Base-by-base conservation (phyloP, 2,797 vertebrate species). In the Bradypus variegatus region DNA sequence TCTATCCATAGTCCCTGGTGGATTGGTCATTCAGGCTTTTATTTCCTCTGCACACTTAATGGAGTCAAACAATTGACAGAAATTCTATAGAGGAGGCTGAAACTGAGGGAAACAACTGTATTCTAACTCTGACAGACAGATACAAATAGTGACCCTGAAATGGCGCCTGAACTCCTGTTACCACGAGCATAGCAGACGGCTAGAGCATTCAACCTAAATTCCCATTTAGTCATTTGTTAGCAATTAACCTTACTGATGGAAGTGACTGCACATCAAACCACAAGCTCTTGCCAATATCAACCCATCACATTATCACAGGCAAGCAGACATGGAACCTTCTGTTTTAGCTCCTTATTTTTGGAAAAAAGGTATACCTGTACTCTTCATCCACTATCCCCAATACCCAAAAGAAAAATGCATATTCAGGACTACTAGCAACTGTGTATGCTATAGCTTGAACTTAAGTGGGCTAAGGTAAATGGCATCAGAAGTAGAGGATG, bases 181-280 rank as follows among this genome's bases (percentile, higher is more conserved):
- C 96, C 94, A 92, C 96, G 92, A 94, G 90, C 96, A 85, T 92
- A 96, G 97, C 94, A 97, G 98, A 97, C 94, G 97, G 98, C 97
- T 96, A 97, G 79, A 96, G 94, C 95, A 92, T 97, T 97, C 97
- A 97, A 97, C 97, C 98, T 95, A 96, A 96, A 77, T 95, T 97
- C 97, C 97, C 97, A 94, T 96, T 95, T 95, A 97, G 97, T 96
- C 96, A 96, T 97, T 97, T 97, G 96, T 97, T 97, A 97, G 97
- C 98, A 98, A 98, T 98, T 98, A 98, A 97, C 98, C 90, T 95
- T 97, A 97, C 98, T 97, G 98, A 98, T 94, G 96, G 97, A 96
- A 96, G 96, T 3, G 94, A 95, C 64, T 93, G 96, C 92, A 19
- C 95, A 95, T 95, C 94, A 95, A 93, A 93, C 95, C 85, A 62